Evolutionary conservation across 2,113 vertebrate genomes (phyloP).

Genomic region (Salvator merianae): DNA sequence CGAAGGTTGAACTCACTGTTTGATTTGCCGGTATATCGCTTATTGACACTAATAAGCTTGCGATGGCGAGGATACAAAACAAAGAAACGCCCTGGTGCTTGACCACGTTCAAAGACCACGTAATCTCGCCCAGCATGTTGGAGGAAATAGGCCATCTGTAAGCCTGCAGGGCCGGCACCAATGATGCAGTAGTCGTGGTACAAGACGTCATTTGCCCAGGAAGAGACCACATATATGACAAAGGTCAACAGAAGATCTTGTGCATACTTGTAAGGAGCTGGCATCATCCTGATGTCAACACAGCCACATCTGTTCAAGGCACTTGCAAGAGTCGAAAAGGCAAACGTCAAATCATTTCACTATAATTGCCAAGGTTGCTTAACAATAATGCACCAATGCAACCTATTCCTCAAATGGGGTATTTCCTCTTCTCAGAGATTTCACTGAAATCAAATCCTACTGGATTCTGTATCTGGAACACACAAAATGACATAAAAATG

Average conservation of each 20-base stretch:
- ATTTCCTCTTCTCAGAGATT: not conserved
- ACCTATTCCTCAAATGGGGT: not conserved
- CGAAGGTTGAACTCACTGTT: slow-evolving; percentile 96
- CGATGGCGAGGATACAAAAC: slow-evolving; percentile 90
- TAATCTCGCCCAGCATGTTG: slow-evolving; percentile 85
- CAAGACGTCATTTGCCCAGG: rapidly evolving
- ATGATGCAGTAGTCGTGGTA: slow-evolving; percentile 89
- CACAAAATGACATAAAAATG: not conserved
- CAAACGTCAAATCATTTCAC: not conserved
- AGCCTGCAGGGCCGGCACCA: slow-evolving; percentile 89
- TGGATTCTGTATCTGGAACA: not conserved
- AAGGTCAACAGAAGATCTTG: slow-evolving; percentile 49
- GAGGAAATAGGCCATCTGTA: slow-evolving; percentile 91
- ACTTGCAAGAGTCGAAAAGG: not conserved
- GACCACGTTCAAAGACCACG: slow-evolving; percentile 85
- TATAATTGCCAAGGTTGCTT: not conserved
- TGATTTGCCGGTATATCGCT: slow-evolving; percentile 85
- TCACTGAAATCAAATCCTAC: not conserved
- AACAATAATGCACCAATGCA: not conserved
- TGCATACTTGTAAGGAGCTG: rapidly evolving
- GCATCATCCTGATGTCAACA: slow-evolving; percentile 17
- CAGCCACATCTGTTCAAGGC: not conserved
- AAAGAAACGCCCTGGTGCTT: slow-evolving; percentile 88
- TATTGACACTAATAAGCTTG: slow-evolving; percentile 97
- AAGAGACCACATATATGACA: not conserved